Base-by-base conservation (phyloP, 2,113 vertebrate genomes). In the Mobula birostris region DNA sequence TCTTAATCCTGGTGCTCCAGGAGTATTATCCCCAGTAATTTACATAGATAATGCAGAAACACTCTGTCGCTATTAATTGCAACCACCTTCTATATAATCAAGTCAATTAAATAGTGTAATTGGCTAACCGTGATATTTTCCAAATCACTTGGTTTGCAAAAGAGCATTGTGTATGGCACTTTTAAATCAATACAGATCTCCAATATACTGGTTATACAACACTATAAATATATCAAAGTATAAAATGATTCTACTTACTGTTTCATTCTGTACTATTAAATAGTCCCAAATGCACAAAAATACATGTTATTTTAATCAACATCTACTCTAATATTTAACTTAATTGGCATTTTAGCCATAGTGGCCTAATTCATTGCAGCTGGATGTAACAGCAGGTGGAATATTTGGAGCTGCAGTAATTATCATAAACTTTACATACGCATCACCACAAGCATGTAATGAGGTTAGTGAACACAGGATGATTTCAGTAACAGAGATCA, bases 301-400 rank as follows among this genome's bases (percentile, higher is more conserved):
- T 11, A n/a, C 63, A 1, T 7, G 11, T 66, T 70, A 17, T 68
- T 32, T 66, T 32, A 66, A n/a, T 66, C 61, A 66, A 32, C 63
- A 6, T 88, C 27, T 1, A 90, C 61, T 66, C 5, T 66, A 90
- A 90, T 66, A 90, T 66, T 66, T 66, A 66, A 14, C 14, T 90
- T 19, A 68, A 90, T 19, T 90, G 85, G 85, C 8, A 32, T 90
- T 90, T 90, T 90, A 90, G 61, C 29, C 85, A 66, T 58, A 29
- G 83, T n/a, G 83, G 8, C 24, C 24, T 6, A 87, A 87, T 29
- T 68, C 61, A 66, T 19, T 90, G 3, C 15, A 90, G 85, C 85
- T 66, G 27, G 5, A 36, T 66, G 3, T 66, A 90, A 90, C 61
- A 90, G 85, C 58, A 66, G 58, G 29, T 90, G 29, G 85, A 90